Percentiles rank a stretch among this genome's conserved stretches.
These are phyloP conservation scores for Chorisops tibialis DNA, from an alignment of 2,888 invertebrate species.

Conservation along the genomic window DNA sequence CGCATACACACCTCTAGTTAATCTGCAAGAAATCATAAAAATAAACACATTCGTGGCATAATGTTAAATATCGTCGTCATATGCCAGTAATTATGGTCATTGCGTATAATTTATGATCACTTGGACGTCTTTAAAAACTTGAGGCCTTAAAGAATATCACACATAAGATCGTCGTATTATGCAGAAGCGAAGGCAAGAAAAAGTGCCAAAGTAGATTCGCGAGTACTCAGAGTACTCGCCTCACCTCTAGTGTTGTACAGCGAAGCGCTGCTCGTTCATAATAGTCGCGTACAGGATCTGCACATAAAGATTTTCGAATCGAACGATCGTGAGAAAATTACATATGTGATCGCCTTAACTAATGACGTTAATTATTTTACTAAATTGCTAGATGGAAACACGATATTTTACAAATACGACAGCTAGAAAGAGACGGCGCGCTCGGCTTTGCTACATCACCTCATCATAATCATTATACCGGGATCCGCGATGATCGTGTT, in stretches of 20 bases:
- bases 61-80: not conserved
- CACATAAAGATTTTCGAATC: not conserved
- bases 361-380: constrained; percentile 34
- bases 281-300: not conserved
- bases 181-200: not conserved
- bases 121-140: not conserved
- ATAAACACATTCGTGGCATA: not conserved
- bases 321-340: constrained; percentile 34
- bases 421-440: too few species aligned
- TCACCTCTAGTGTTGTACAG: not conserved
- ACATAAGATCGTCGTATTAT: not conserved
- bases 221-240: not conserved
- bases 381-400: constrained; percentile 10
- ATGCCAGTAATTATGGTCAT: constrained; percentile 29
- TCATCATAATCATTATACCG: constrained; percentile 14
- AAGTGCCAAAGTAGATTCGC: not conserved
- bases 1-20: not conserved
- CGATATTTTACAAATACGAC: too few species aligned
- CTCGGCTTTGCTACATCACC: constrained; percentile 23
- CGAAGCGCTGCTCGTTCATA: not conserved
- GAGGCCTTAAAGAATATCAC: too few species aligned
- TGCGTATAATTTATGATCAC: constrained; percentile 29
- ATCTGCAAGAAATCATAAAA: not conserved
- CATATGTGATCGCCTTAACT: constrained; percentile 32
- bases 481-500: not conserved